phyloP scores from a whole-genome alignment of 2,797 vertebrate species.

The Trematomus bernacchii region DNA sequence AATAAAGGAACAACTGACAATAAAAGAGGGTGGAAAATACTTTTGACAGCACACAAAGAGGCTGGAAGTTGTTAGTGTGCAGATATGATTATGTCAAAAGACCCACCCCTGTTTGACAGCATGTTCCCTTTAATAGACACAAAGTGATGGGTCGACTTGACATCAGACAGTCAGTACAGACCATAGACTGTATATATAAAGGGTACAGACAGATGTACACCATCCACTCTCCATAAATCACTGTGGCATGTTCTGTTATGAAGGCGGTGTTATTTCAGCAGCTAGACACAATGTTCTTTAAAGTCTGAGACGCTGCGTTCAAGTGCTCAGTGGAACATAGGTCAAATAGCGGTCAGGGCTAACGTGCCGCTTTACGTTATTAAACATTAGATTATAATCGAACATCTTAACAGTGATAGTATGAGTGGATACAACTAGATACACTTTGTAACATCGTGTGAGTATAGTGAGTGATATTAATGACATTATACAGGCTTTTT shows the following conservation, averaged over 20 bases:
- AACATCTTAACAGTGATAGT: not conserved
- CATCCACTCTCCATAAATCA: fast-evolving
- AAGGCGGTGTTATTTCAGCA: not conserved
- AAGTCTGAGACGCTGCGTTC: slow-evolving; percentile 17
- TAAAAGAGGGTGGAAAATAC: not conserved
- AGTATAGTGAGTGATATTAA: too few species aligned
- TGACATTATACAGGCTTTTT: too few species aligned
- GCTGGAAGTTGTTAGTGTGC: too few species aligned
- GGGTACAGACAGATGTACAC: not conserved
- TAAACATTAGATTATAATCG: not conserved
- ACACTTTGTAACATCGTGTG: too few species aligned
- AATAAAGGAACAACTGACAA: too few species aligned
- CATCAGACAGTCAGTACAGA: not conserved
- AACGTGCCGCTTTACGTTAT: not conserved
- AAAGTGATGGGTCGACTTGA: not conserved
- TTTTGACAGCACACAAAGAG: not conserved
- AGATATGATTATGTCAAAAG: too few species aligned
- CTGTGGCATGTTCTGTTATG: too few species aligned
- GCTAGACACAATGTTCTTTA: not conserved
- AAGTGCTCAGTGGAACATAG: fast-evolving
- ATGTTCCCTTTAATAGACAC: not conserved
- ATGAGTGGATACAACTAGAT: too few species aligned
- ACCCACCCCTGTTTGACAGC: not conserved
- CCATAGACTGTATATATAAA: too few species aligned
- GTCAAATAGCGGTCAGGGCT: not conserved